Base-by-base conservation (phyloP, 53 echinoderm and acorn worm species). In the Astropecten irregularis region DNA sequence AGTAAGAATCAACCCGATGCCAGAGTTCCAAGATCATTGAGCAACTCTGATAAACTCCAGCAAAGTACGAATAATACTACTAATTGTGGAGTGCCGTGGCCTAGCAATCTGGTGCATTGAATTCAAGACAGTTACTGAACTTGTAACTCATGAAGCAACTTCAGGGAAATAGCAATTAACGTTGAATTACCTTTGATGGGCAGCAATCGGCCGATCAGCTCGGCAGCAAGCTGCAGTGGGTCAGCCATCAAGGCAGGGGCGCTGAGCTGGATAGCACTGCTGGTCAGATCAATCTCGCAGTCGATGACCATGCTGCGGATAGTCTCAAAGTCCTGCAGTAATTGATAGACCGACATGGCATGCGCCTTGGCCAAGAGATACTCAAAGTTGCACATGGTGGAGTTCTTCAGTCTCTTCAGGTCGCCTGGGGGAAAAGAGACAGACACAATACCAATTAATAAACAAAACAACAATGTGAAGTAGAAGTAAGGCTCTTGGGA, bases 351-450 rank as follows among this genome's bases (percentile, higher is more conserved):
- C 0, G 99, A 99, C 76, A 88, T 91, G 69, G 99, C 92, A 39
- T 99, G 99, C 18, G 92, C 92, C 86, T 95, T 95, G 74, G 99
- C 92, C 30, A 97, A 85, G 3, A 97, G 92, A 69, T 93, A 94
- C 68, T 94, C 99, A 92, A 97, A 97, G 84, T 97, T 97, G 71
- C 99, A 97, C 37, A 97, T 58, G 9, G 90, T 92, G 36, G 84
- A 74, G 0, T 89, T 83, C 42, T 97, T 97, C 38, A 97, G 86
- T 15, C 82, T 61, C 34, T 83, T 77, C 47, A 97, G 64, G 63
- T 97, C 89, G 37, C 99, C 99, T 97, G 70, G 0, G 48, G 34
- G 25, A 33, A 26, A 1, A 36, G 35, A 22, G n/a, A n/a, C n/a
- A n/a, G 73, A n/a, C n/a, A n/a, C n/a, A n/a, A n/a, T n/a, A n/a